These are phyloP conservation scores for Astropecten irregularis DNA, from an alignment of 53 echinoderm and acorn worm species.

Conservation along the genomic window DNA sequence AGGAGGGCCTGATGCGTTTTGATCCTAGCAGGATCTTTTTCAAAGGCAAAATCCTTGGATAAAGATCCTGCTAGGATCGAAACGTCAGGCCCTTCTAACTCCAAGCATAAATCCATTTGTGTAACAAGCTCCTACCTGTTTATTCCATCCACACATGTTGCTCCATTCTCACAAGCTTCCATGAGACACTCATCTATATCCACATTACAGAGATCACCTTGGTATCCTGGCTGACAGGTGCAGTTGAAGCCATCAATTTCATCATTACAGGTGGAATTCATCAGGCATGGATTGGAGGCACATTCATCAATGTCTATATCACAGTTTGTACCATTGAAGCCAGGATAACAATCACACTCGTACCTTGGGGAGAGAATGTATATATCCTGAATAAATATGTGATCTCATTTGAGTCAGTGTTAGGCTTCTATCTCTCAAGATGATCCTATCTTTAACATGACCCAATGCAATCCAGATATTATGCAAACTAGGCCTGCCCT, in stretches of 20 bases:
- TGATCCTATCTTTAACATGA: too few relatives aligned
- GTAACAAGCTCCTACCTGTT: too few relatives aligned
- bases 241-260: slow-evolving; percentile 24
- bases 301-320: slow-evolving; percentile 46
- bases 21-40: too few relatives aligned
- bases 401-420: not conserved
- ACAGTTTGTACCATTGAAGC: slow-evolving; percentile 50
- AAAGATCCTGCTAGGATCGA: too few relatives aligned
- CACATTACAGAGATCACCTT: slow-evolving; percentile 24
- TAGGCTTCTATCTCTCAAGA: too few relatives aligned
- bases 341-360: slow-evolving; percentile 28
- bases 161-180: slow-evolving; percentile 35
- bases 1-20: too few relatives aligned
- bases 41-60: too few relatives aligned
- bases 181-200: slow-evolving; percentile 44
- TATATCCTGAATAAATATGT: not conserved
- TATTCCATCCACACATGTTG: slow-evolving; percentile 41
- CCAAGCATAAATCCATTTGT: too few relatives aligned
- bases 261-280: slow-evolving; percentile 47
- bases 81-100: too few relatives aligned
- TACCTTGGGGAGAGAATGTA: slow-evolving; percentile 1
- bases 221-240: slow-evolving; percentile 42
- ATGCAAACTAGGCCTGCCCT: too few relatives aligned
- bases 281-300: slow-evolving; percentile 19
- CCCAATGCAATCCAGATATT: too few relatives aligned